Conservation (phyloP, 2,797 vertebrate species). For the Cirrhinus molitorella region DNA sequence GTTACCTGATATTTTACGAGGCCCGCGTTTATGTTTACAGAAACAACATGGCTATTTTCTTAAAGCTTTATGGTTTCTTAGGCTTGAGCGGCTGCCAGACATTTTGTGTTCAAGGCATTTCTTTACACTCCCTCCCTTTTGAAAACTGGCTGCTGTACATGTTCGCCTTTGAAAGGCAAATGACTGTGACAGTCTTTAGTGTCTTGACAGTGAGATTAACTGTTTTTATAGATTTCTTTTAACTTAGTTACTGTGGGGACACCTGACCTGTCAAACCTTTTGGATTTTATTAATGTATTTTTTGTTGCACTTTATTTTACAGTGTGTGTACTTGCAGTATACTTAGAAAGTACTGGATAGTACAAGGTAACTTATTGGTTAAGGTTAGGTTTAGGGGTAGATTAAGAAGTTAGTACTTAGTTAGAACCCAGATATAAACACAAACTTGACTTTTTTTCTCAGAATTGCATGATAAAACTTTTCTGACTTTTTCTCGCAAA, state of each 20-base stretch:
- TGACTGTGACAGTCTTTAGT: conserved; percentile 1
- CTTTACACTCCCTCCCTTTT: conserved; percentile 36
- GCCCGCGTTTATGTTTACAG: conserved; percentile 75
- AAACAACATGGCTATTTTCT: conserved; percentile 76
- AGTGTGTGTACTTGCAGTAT: background rate
- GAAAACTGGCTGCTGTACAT: conserved; percentile 30
- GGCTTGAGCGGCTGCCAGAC: conserved; percentile 69
- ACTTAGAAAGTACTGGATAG: background rate
- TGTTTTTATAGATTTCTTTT: conserved; percentile 3
- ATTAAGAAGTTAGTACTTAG: no score
- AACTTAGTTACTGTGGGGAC: background rate
- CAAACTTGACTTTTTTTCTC: no score
- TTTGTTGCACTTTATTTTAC: background rate
- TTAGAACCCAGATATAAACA: no score
- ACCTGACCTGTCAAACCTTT: background rate
- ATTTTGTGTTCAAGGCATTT: conserved; percentile 69
- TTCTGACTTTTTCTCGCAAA: no score
- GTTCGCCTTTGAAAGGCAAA: conserved; percentile 14
- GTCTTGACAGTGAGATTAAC: background rate
- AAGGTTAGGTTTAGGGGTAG: background rate
- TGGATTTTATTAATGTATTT: background rate
- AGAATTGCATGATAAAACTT: no score
- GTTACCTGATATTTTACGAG: conserved; percentile 80
- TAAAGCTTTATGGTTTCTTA: conserved; percentile 71
- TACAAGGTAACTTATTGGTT: background rate